Evolutionary conservation across 2,888 invertebrate species (phyloP).

Genomic region (Oxycera nigricornis): DNA sequence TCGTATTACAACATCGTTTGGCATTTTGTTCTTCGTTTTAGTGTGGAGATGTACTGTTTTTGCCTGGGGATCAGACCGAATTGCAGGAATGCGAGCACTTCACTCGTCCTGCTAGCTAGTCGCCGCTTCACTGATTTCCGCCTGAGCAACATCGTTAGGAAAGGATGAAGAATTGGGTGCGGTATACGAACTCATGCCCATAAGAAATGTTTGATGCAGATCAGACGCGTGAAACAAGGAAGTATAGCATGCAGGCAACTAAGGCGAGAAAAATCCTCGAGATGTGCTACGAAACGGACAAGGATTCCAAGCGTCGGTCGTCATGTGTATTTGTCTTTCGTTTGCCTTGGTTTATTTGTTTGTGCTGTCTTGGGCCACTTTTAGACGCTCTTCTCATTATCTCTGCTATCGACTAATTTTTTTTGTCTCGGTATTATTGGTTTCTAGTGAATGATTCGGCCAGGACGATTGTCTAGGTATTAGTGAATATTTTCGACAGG

Average conservation of each 20-base stretch:
- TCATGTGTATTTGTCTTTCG: not conserved
- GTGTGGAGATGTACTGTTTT: not conserved
- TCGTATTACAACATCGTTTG: not conserved
- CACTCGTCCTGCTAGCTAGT: conserved; percentile 9
- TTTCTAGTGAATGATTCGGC: too few species aligned
- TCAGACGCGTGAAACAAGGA: not conserved
- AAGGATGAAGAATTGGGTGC: conserved; percentile 44
- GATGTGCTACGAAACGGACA: not conserved
- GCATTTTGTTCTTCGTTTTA: not conserved
- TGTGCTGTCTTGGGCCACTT: not conserved
- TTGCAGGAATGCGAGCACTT: conserved; percentile 14
- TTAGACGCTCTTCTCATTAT: not conserved
- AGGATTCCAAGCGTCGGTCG: not conserved
- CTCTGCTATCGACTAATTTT: too few species aligned
- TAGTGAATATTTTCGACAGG: too few species aligned
- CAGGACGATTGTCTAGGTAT: too few species aligned
- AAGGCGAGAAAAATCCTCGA: not conserved
- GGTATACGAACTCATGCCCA: conserved; percentile 25
- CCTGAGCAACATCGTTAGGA: not conserved
- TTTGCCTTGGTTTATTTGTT: not conserved
- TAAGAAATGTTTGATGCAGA: not conserved
- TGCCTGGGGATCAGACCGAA: not conserved
- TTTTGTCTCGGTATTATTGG: too few species aligned
- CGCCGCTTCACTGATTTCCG: conserved; percentile 14
- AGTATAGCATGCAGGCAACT: not conserved